Percentiles rank a stretch among this genome's conserved stretches.
Conservation (phyloP, 2,113 vertebrate species). For the Colinus virginianus region DNA sequence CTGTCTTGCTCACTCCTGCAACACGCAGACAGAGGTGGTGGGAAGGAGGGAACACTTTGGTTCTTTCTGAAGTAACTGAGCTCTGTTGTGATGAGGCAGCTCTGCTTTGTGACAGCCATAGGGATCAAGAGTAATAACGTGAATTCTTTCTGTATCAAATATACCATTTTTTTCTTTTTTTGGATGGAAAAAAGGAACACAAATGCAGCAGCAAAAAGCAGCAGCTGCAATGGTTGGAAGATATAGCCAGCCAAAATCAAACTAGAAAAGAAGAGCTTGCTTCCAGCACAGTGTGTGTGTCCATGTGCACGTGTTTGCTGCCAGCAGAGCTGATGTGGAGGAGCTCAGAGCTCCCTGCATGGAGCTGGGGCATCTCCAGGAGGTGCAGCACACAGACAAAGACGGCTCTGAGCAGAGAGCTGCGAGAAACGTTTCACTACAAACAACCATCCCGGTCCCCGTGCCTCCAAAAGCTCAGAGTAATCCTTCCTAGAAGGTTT, state of each 20-base stretch:
- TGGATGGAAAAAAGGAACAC: background rate
- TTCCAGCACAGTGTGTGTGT: background rate
- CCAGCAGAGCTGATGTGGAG: background rate
- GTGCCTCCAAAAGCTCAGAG: background rate
- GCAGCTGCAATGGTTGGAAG: constrained; percentile 3
- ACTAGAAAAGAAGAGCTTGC: background rate
- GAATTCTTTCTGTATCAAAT: background rate
- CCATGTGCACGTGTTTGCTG: background rate
- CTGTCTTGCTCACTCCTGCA: background rate
- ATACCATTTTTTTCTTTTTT: background rate
- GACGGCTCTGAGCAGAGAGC: rapidly evolving
- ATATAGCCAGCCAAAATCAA: background rate
- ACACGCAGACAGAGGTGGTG: background rate
- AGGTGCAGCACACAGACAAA: rapidly evolving
- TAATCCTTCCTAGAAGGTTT: background rate
- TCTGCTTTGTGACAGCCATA: background rate
- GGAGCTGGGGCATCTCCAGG: background rate
- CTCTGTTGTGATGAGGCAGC: background rate
- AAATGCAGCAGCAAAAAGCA: constrained; percentile 28
- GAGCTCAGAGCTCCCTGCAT: background rate
- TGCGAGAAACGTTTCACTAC: rapidly evolving
- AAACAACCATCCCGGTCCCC: rapidly evolving
- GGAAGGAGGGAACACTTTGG: background rate
- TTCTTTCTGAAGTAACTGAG: background rate
- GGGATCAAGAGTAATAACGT: background rate